phyloP scores from a whole-genome alignment of 2,888 invertebrate genomes.

The Lomographa bimaculata region DNA sequence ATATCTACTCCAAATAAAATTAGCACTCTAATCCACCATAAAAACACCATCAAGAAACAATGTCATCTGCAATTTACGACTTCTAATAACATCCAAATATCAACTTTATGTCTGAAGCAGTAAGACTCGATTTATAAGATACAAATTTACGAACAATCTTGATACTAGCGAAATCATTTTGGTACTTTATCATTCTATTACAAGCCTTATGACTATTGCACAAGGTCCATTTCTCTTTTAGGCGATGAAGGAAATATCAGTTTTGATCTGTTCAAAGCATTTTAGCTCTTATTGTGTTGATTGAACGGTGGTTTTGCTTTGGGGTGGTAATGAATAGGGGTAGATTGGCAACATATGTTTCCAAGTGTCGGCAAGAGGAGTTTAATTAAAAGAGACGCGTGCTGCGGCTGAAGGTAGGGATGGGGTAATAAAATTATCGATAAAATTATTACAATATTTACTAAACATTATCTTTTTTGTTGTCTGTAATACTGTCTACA shows the following conservation, averaged over 20 bases:
- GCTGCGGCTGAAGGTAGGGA: constrained; percentile 43
- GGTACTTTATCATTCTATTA: too few relatives aligned
- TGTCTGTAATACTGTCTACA: too few relatives aligned
- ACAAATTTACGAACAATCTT: too few relatives aligned
- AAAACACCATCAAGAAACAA: constrained; percentile 31
- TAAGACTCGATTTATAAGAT: constrained; percentile 20
- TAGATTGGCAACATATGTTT: constrained; percentile 79
- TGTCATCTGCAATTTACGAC: constrained; percentile 22
- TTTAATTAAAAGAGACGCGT: constrained; percentile 85
- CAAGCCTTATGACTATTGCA: too few relatives aligned
- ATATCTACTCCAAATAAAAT: constrained; percentile 24
- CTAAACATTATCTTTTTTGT: too few relatives aligned
- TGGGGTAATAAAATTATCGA: constrained; percentile 24
- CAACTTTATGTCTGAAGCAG: constrained; percentile 4
- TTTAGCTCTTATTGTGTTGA: too few relatives aligned
- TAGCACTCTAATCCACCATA: constrained; percentile 33
- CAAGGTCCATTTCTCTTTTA: too few relatives aligned
- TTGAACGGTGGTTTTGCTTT: constrained; percentile 30
- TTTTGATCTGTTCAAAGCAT: too few relatives aligned
- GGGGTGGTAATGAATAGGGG: constrained; percentile 22
- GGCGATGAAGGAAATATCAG: too few relatives aligned
- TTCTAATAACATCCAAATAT: constrained; percentile 4
- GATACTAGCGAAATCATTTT: too few relatives aligned
- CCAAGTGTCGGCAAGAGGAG: constrained; percentile 75
- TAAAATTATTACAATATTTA: neutral